phyloP scores from a whole-genome alignment of 2,888 invertebrate species.

The Leptopterna dolabrata region DNA sequence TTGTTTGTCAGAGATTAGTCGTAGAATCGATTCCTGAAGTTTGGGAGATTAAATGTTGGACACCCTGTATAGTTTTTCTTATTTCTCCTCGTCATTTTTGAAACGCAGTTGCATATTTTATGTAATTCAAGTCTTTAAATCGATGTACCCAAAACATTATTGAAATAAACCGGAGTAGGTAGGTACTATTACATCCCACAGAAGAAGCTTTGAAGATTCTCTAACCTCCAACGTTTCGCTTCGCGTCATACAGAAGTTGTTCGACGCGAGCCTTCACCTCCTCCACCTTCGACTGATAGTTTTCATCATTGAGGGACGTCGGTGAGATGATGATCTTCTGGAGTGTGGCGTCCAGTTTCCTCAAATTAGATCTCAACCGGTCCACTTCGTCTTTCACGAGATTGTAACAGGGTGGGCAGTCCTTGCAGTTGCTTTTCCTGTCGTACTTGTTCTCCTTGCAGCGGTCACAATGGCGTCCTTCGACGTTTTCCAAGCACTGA shows the following conservation, averaged over 20 bases:
- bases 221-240: constrained; percentile 65
- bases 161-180: no score
- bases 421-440: constrained; percentile 86
- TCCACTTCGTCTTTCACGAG: constrained; percentile 89
- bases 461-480: constrained; percentile 92
- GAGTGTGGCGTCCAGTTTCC: constrained; percentile 79
- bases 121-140: no score
- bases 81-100: no score
- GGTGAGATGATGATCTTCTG: constrained; percentile 93
- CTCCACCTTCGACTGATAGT: constrained; percentile 87
- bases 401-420: constrained; percentile 96
- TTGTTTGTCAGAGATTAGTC: no score
- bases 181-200: no score
- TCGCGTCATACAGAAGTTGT: constrained; percentile 79
- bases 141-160: no score
- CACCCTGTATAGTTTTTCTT: no score
- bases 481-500: constrained; percentile 82
- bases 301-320: constrained; percentile 88
- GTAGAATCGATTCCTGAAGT: no score
- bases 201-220: no score
- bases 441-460: constrained; percentile 97
- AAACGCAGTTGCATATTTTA: no score
- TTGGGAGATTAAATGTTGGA: no score
- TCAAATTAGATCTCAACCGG: constrained; percentile 76
- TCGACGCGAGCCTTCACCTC: constrained; percentile 82